Base-by-base conservation (phyloP, 1,140 invertebrate genomes). In the Venturia canescens region DNA sequence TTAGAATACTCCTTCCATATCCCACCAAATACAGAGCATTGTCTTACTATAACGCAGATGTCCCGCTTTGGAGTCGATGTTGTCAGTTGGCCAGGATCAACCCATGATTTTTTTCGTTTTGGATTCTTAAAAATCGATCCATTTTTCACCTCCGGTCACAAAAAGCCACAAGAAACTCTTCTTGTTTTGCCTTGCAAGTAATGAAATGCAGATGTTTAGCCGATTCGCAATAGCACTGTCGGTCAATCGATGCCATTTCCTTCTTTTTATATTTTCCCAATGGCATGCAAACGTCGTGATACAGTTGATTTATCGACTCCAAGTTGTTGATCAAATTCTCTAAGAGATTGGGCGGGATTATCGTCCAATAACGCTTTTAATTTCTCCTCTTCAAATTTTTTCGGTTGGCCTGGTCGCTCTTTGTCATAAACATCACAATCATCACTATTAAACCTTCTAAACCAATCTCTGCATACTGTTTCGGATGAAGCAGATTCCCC, bases 261-360 rank as follows among this genome's bases (percentile, higher is more conserved):
- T 78, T 77, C 11, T 82, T 87, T 88, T 48, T 85, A 87, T 69
- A 88, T 85, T 81, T 83, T 84, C 81, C 84, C 84, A 63, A 84
- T 76, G 13, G 81, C 79, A 77, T 85, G 82, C 11, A 86, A 81
- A 76, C 72, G 74, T 16, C 76, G 63, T 18, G 74, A 82, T 78
- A 85, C 53, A 0, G 84, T 31, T 85, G 53, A 6, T 72, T 78
- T 74, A 71, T 31, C n/a, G 21, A 86, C 84, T 76, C 78, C 66
- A 23, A 86, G 60, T 72, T 80, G 13, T 80, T 31, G 21, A 29
- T 82, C 81, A 7, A 84, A 67, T 38, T 84, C 80, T 75, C 80
- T 31, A 82, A 82, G 85, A 38, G 83, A 86, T 83, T 86, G 83
- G 69, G 38, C 67, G 16, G 81, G 72, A 74, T 86, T 80, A 82